Evolutionary conservation across 1,140 invertebrate species (phyloP).

Genomic region (Cydia fagiglandana): DNA sequence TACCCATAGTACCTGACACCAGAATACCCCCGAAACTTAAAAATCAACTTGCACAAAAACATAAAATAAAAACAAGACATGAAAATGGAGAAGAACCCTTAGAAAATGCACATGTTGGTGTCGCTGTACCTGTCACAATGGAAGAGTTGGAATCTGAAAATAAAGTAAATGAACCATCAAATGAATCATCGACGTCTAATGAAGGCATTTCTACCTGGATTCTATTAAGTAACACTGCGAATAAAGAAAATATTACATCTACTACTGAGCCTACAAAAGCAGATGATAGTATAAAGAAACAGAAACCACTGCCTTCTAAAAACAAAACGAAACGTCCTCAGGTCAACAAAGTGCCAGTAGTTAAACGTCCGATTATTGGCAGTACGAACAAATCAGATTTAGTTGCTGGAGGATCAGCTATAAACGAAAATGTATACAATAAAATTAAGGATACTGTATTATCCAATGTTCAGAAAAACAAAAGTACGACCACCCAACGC

Average conservation of each 20-base stretch:
- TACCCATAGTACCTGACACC: constrained; percentile 77
- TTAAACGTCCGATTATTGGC: constrained; percentile 68
- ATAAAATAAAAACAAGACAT: constrained; percentile 69
- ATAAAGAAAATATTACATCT: constrained; percentile 51
- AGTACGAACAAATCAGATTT: constrained; percentile 77
- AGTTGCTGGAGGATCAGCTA: constrained; percentile 74
- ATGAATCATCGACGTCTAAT: constrained; percentile 80
- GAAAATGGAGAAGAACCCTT: constrained; percentile 61
- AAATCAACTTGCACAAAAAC: constrained; percentile 73
- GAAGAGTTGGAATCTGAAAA: constrained; percentile 78
- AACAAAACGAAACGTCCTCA: constrained; percentile 67
- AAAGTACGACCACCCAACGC: constrained; percentile 54
- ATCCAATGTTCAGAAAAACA: constrained; percentile 76
- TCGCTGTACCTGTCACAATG: constrained; percentile 80
- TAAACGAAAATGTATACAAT: constrained; percentile 76
- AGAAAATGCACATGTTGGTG: constrained; percentile 79
- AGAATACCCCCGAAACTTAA: constrained; percentile 83
- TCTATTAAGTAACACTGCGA: constrained; percentile 80
- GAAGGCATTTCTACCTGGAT: constrained; percentile 88
- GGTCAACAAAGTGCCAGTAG: constrained; percentile 48
- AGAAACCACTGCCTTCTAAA: constrained; percentile 57
- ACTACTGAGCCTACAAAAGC: constrained; percentile 67
- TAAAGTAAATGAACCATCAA: constrained; percentile 67
- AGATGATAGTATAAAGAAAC: constrained; percentile 63
- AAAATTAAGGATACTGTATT: constrained; percentile 78